These are phyloP conservation scores for Lepidocolaptes lacrymiger DNA, from an alignment of 2,797 vertebrate genomes.

Conservation along the genomic window DNA sequence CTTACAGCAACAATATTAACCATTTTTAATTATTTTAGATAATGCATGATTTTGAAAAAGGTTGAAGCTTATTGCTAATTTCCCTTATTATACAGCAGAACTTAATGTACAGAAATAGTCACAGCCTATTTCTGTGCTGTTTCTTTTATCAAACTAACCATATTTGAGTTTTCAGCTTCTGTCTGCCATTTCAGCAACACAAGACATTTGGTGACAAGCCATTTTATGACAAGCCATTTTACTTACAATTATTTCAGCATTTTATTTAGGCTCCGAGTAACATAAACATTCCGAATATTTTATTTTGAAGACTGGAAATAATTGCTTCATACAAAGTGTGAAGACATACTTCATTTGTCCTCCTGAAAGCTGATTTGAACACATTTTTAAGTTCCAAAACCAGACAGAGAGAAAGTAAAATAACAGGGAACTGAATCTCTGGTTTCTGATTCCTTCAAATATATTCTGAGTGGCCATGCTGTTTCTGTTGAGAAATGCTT, in stretches of 20 bases:
- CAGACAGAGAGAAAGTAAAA: background rate
- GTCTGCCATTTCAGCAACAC: background rate
- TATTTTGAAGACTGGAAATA: background rate
- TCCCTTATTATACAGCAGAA: background rate
- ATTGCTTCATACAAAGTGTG: background rate
- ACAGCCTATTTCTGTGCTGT: background rate
- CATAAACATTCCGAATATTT: background rate
- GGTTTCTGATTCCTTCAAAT: background rate
- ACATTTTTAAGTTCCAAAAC: background rate
- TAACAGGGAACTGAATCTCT: background rate
- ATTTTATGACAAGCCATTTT: background rate
- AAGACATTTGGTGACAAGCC: background rate
- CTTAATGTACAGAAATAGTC: background rate
- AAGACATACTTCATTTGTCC: background rate
- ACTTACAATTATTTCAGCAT: background rate
- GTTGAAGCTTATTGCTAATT: background rate
- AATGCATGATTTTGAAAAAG: background rate
- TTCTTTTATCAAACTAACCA: background rate
- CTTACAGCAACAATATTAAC: background rate
- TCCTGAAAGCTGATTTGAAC: background rate
- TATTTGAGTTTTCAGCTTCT: background rate
- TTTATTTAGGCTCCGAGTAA: background rate
- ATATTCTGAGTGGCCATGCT: rapidly evolving
- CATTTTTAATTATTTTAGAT: background rate
- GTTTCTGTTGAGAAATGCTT: background rate